Base-by-base conservation (phyloP, 2,113 vertebrate genomes). In the Tychaedon coryphoeus region DNA sequence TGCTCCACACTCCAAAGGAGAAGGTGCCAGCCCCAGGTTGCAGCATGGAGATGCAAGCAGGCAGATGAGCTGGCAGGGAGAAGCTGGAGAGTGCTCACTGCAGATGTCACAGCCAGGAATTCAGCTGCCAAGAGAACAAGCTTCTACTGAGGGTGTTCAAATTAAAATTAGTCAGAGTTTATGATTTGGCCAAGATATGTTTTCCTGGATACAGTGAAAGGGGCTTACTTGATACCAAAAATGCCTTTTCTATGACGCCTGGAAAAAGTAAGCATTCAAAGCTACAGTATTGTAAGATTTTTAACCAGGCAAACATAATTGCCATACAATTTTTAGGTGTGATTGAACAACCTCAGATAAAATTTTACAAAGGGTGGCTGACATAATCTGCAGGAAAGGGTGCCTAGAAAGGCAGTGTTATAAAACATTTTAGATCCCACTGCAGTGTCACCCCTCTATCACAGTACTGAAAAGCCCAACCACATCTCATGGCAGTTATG, bases 161-260 rank as follows among this genome's bases (percentile, higher is more conserved):
- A 89, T 84, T 43, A 84, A 93, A 92, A 91, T 89, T 26, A 74
- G n/a, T 57, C 40, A 48, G 72, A 80, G 69, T 58, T 92, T 81
- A 72, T 58, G 31, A 65, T 73, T 53, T 72, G 33, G 65, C 24
- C 11, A 1, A 75, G 69, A 64, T n/a, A 33, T 1, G 3, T 66
- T 70, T 83, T 92, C 22, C 34, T 83, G 42, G 33, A 72, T 31
- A 77, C 5, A 40, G 75, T 2, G 8, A 76, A 86, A 88, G 26
- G 36, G 25, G 7, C 28, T 80, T 86, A n/a, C 51, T 73, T n/a
- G 42, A 42, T 76, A 84, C 9, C 10, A 34, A 92, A 94, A 79
- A 58, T 48, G 12, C 5, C 25, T 72, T 72, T 69, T 42, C 19
- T 51, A n/a, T 28, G 75, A 77, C 64, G 33, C 43, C 51, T 76